phyloP scores from a whole-genome alignment of 1,140 invertebrate species.

The Catajapyx aquilonaris region DNA sequence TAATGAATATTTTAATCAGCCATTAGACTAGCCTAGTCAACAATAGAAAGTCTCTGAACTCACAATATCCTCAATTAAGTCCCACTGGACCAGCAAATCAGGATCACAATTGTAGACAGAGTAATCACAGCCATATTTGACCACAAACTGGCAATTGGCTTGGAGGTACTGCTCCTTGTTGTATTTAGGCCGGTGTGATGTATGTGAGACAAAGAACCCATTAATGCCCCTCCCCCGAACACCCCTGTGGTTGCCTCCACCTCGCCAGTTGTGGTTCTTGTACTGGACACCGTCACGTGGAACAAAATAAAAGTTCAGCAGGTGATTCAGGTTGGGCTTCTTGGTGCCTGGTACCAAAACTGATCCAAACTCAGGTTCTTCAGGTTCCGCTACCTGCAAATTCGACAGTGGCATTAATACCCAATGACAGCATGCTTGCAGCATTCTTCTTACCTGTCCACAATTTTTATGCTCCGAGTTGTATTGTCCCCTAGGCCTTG shows the following conservation, averaged over 20 bases:
- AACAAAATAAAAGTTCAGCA: slow-evolving; percentile 68
- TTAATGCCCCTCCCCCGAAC: too few relatives aligned
- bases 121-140: slow-evolving; percentile 56
- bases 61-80: slow-evolving; percentile 77
- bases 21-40: slow-evolving; percentile 10
- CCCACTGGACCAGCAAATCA: slow-evolving; percentile 79
- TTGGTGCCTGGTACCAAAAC: slow-evolving; percentile 60
- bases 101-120: slow-evolving; percentile 52
- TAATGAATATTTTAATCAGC: slow-evolving; percentile 7
- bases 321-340: slow-evolving; percentile 78
- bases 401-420: slow-evolving; percentile 7
- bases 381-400: slow-evolving; percentile 23
- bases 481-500: slow-evolving; percentile 38
- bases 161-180: slow-evolving; percentile 85
- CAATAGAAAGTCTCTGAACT: slow-evolving; percentile 18
- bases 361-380: slow-evolving; percentile 55
- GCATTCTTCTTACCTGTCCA: slow-evolving; percentile 30
- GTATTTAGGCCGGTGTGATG: slow-evolving; percentile 40
- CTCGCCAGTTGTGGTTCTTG: slow-evolving; percentile 10
- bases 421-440: not conserved
- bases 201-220: slow-evolving; percentile 12
- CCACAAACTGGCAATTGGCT: slow-evolving; percentile 90
- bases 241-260: not conserved
- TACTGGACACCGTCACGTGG: slow-evolving; percentile 29
- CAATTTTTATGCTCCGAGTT: slow-evolving; percentile 13